phyloP scores from a whole-genome alignment of 2,888 invertebrate species.

The Eupithecia abbreviata region DNA sequence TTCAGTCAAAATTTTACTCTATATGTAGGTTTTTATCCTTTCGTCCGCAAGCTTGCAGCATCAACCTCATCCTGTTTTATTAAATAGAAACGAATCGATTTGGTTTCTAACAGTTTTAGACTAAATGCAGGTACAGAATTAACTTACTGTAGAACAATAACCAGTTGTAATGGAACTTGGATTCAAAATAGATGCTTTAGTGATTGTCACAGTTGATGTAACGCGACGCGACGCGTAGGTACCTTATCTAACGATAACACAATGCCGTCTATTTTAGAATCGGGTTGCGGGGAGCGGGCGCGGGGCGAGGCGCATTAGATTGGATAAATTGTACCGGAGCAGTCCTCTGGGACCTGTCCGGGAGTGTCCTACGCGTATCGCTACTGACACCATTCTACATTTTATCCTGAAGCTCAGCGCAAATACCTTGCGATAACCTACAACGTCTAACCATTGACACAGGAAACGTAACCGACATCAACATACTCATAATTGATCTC shows the following conservation, averaged over 20 bases:
- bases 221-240: not conserved
- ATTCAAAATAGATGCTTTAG: not conserved
- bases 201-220: too few species aligned
- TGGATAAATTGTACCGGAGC: not conserved
- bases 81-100: too few species aligned
- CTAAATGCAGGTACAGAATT: too few species aligned
- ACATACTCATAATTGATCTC: not conserved
- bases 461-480: not conserved
- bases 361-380: not conserved
- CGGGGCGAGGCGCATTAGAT: not conserved
- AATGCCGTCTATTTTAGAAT: not conserved
- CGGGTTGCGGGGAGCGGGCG: not conserved
- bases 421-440: not conserved
- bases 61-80: not conserved
- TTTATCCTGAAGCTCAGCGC: not conserved
- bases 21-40: not conserved
- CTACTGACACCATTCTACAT: not conserved
- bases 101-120: not conserved
- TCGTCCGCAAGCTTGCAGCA: not conserved
- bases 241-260: not conserved
- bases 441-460: not conserved
- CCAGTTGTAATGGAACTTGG: not conserved
- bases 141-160: too few species aligned
- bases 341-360: not conserved
- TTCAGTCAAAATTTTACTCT: constrained; percentile 36